Percentiles rank a stretch among this genome's conserved stretches.
phyloP scores from a whole-genome alignment of 2,888 invertebrate genomes.

The Agrochola circellaris region DNA sequence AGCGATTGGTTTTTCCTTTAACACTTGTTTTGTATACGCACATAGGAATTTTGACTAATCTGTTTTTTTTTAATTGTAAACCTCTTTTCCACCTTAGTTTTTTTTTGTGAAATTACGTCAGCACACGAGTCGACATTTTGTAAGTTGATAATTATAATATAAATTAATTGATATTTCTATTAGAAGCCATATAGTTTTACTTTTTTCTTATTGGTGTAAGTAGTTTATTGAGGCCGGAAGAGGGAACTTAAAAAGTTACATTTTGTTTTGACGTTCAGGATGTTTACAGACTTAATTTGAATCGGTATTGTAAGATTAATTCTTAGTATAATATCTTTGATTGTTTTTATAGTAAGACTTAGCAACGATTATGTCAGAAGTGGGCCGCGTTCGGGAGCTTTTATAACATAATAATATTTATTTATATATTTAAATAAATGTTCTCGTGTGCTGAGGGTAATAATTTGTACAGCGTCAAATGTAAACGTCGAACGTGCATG shows the following conservation, averaged over 20 bases:
- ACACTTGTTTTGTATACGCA: constrained; percentile 89
- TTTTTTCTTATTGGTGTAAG: neutral
- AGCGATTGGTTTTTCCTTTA: constrained; percentile 88
- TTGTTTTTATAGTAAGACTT: neutral
- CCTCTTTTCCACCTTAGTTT: constrained; percentile 62
- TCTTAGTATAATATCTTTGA: neutral
- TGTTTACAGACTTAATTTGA: neutral
- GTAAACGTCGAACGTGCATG: constrained; percentile 85
- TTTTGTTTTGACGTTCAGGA: neutral
- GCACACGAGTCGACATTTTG: constrained; percentile 64
- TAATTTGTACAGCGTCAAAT: constrained; percentile 79
- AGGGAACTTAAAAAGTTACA: neutral
- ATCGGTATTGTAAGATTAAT: neutral
- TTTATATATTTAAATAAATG: constrained; percentile 16
- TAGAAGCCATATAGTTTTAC: neutral
- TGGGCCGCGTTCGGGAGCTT: neutral
- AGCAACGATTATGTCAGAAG: neutral
- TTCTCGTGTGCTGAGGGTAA: constrained; percentile 68
- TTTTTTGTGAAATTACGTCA: constrained; percentile 65
- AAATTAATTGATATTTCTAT: neutral
- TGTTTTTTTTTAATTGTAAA: constrained; percentile 73
- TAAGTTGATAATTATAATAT: neutral
- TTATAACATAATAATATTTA: neutral
- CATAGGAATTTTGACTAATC: constrained; percentile 86
- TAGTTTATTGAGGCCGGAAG: neutral